Conservation (phyloP, 2,113 vertebrate genomes). For the Alligator mississippiensis region DNA sequence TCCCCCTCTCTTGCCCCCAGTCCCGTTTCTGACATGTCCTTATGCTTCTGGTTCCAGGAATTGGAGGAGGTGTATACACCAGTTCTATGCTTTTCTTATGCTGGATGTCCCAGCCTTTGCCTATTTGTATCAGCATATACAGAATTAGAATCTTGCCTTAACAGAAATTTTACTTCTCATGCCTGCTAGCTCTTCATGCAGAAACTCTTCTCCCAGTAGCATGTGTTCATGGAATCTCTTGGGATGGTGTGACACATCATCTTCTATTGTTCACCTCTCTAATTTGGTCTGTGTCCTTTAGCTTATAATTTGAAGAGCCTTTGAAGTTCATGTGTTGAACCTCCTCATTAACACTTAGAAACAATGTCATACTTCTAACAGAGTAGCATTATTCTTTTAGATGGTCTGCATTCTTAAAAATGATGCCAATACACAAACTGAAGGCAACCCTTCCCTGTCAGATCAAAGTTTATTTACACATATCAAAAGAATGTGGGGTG, state of each 20-base stretch:
- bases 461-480: slow-evolving; percentile 53
- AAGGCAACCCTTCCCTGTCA: neutral
- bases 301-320: neutral
- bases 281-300: neutral
- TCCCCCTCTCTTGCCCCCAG: fast-evolving
- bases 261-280: neutral
- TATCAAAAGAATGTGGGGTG: slow-evolving; percentile 42
- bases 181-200: neutral
- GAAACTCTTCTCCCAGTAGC: neutral
- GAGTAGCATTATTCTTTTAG: neutral
- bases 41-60: fast-evolving
- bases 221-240: neutral
- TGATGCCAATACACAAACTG: no score
- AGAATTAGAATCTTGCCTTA: neutral
- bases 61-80: neutral
- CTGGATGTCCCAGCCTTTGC: neutral
- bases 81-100: neutral
- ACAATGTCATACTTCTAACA: neutral
- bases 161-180: neutral
- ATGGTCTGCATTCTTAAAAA: neutral
- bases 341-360: neutral
- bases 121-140: neutral
- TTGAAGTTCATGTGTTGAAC: neutral
- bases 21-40: neutral
- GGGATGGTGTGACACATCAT: neutral